Conservation (phyloP, 2,888 invertebrate genomes). For the Limnephilus lunatus region DNA sequence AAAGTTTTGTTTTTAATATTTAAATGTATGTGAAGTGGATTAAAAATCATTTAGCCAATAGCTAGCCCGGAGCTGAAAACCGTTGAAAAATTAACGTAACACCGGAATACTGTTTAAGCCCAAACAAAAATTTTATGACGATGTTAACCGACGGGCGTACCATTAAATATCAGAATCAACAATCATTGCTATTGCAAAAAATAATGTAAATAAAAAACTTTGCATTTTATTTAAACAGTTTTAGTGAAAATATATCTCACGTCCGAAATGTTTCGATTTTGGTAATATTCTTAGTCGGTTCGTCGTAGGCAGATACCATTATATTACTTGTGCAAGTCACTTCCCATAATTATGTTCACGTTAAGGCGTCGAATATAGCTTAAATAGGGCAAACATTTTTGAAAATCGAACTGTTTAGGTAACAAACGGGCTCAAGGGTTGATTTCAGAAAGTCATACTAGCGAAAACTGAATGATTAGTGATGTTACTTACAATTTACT, state of each 20-base stretch:
- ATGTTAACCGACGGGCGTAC: not conserved
- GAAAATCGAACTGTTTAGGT: not conserved
- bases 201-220: not conserved
- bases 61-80: not conserved
- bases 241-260: not conserved
- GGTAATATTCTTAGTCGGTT: not conserved
- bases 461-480: no score
- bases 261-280: not conserved
- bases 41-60: not conserved
- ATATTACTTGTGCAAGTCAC: not conserved
- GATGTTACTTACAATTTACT: no score
- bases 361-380: not conserved
- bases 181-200: not conserved
- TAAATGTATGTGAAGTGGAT: not conserved
- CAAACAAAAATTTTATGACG: not conserved
- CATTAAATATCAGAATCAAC: no score
- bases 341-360: not conserved
- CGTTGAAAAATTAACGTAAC: no score
- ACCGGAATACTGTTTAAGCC: no score
- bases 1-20: not conserved
- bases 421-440: not conserved
- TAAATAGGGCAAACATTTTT: not conserved
- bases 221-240: not conserved
- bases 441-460: not conserved
- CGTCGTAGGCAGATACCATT: not conserved